Evolutionary conservation across 2,797 vertebrate species (phyloP).

Genomic region (Hoplostethus mediterraneus): DNA sequence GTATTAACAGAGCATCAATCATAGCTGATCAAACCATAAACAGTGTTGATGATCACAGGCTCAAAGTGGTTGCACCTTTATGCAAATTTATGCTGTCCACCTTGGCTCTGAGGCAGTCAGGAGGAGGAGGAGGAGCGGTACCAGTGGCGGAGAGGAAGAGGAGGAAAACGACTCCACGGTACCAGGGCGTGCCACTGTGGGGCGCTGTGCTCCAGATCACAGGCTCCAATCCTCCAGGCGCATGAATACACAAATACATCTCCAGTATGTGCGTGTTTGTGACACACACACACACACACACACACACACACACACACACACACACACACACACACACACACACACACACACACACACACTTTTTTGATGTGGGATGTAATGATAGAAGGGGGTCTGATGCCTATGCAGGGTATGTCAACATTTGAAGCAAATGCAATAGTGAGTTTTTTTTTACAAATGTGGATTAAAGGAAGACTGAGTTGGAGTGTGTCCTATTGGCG

Average conservation of each 20-base stretch:
- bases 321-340: slow-evolving; percentile 1
- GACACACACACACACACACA: slow-evolving; percentile 4
- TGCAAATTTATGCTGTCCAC: slow-evolving; percentile 74
- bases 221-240: not conserved
- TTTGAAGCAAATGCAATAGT: too few species aligned
- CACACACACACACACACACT: not conserved
- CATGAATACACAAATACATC: slow-evolving; percentile 33
- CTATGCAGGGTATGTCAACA: too few species aligned
- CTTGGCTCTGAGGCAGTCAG: slow-evolving; percentile 70
- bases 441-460: too few species aligned
- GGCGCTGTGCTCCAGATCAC: slow-evolving; percentile 91
- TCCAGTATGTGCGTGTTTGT: slow-evolving; percentile 13
- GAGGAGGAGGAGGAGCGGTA: slow-evolving; percentile 46
- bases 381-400: too few species aligned
- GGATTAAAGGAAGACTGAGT: not conserved
- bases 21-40: slow-evolving; percentile 94
- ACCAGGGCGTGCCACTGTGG: slow-evolving; percentile 85
- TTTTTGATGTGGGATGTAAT: too few species aligned
- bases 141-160: slow-evolving; percentile 63
- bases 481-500: slow-evolving; percentile 34
- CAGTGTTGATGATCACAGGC: slow-evolving; percentile 81
- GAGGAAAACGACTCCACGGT: slow-evolving; percentile 17
- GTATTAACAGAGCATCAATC: slow-evolving; percentile 95
- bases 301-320: not conserved
- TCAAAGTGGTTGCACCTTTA: slow-evolving; percentile 85